phyloP scores from a whole-genome alignment of 2,797 vertebrate species.

The Lerista edwardsae region DNA sequence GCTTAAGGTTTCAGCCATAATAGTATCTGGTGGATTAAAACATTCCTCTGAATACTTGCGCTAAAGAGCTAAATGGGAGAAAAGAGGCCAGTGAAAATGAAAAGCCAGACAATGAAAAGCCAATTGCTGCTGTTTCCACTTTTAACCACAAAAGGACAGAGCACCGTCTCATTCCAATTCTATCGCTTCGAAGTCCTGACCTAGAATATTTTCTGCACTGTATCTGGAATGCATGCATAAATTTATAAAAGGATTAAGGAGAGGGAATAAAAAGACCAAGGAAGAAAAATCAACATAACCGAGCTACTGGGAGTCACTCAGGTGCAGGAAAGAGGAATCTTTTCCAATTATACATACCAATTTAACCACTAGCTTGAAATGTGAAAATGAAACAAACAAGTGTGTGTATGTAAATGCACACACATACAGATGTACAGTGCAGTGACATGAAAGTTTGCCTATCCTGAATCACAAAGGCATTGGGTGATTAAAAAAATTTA shows the following conservation, averaged over 20 bases:
- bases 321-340: neutral
- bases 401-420: too few relatives aligned
- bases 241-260: neutral
- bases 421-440: too few relatives aligned
- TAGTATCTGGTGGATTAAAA: neutral
- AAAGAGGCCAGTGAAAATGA: neutral
- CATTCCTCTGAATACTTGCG: neutral
- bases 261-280: neutral
- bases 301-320: neutral
- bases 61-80: neutral
- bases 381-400: too few relatives aligned
- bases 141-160: neutral
- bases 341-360: neutral
- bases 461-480: neutral
- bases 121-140: neutral
- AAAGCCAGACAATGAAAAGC: neutral
- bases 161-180: neutral
- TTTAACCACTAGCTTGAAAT: neutral
- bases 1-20: neutral
- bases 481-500: too few relatives aligned
- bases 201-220: neutral
- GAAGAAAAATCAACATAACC: neutral
- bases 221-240: neutral
- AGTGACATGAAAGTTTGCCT: neutral
- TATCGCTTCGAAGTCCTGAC: neutral